Evolutionary conservation across 2,797 vertebrate genomes (phyloP).

Genomic region (Oreonectes daqikongensis): DNA sequence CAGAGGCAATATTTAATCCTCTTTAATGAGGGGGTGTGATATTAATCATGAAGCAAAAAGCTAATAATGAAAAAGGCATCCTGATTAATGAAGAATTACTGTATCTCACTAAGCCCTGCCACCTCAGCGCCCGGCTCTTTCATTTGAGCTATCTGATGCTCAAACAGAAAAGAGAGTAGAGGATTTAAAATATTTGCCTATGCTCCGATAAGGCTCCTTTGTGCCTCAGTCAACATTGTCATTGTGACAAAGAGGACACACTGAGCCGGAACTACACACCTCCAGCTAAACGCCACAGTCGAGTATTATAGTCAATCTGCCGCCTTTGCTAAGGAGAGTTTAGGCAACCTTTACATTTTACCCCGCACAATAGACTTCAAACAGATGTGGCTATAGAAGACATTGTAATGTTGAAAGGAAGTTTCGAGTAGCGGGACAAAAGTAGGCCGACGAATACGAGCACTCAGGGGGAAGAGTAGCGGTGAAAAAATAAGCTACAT

Average conservation of each 20-base stretch:
- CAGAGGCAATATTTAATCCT: slow-evolving; percentile 45
- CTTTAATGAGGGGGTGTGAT: slow-evolving; percentile 54
- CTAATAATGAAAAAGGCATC: slow-evolving; percentile 54
- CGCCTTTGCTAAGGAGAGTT: neutral
- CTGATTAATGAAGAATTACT: slow-evolving; percentile 53
- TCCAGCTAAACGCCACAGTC: slow-evolving; percentile 21
- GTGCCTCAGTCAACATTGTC: slow-evolving; percentile 60
- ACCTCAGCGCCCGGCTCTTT: slow-evolving; percentile 38
- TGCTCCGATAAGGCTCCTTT: slow-evolving; percentile 48
- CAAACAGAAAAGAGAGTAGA: slow-evolving; percentile 42
- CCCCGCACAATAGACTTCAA: neutral
- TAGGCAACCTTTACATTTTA: slow-evolving; percentile 15
- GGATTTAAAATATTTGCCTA: slow-evolving; percentile 56
- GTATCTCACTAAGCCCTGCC: slow-evolving; percentile 47
- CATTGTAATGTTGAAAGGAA: neutral
- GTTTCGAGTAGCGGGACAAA: neutral
- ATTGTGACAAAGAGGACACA: slow-evolving; percentile 50
- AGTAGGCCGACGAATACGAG: neutral
- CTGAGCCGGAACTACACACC: slow-evolving; percentile 38
- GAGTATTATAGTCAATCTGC: slow-evolving; percentile 17
- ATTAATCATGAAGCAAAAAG: slow-evolving; percentile 54
- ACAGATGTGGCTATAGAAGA: neutral
- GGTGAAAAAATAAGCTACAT: neutral
- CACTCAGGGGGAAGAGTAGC: neutral
- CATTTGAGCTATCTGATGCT: slow-evolving; percentile 52